A percentile compares a stretch with the other conserved stretches of the same genome.
phyloP scores from a whole-genome alignment of 2,888 invertebrate species.

The Macrophya alboannulata region DNA sequence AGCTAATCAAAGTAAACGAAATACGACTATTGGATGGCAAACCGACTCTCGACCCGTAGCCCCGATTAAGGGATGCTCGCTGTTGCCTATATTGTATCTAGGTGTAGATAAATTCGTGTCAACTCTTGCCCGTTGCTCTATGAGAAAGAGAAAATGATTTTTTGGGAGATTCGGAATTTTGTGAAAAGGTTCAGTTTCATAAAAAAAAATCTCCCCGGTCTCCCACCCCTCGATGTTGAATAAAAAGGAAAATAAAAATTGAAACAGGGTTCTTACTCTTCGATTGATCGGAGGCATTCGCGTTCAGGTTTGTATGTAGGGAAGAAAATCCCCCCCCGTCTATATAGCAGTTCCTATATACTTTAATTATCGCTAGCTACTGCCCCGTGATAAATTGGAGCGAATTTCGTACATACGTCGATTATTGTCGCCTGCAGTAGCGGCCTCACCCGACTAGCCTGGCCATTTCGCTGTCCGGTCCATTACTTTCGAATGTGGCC shows the following conservation, averaged over 20 bases:
- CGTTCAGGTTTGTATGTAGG: neutral
- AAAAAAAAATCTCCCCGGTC: neutral
- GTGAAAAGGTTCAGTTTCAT: neutral
- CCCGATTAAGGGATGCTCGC: slow-evolving; percentile 23
- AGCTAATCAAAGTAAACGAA: slow-evolving; percentile 68
- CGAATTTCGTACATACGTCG: slow-evolving; percentile 66
- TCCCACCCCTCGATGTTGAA: neutral
- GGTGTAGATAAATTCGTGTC: neutral
- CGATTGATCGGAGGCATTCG: neutral
- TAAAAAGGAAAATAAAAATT: neutral
- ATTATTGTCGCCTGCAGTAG: slow-evolving; percentile 66
- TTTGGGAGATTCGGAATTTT: neutral
- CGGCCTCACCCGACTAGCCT: slow-evolving; percentile 62
- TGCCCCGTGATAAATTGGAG: slow-evolving; percentile 65
- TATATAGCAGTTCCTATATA: neutral
- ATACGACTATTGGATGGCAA: slow-evolving; percentile 60
- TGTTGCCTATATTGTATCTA: neutral
- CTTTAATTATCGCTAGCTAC: slow-evolving; percentile 19
- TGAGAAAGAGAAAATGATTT: neutral
- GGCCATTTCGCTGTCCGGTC: slow-evolving; percentile 65
- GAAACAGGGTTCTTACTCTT: neutral
- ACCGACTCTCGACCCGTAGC: slow-evolving; percentile 26
- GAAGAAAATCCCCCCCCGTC: neutral
- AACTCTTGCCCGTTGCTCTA: neutral
- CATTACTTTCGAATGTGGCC: slow-evolving; percentile 70